Conservation (phyloP, 92 coral and sea anemone species). For the Palythoa caribaeorum region DNA sequence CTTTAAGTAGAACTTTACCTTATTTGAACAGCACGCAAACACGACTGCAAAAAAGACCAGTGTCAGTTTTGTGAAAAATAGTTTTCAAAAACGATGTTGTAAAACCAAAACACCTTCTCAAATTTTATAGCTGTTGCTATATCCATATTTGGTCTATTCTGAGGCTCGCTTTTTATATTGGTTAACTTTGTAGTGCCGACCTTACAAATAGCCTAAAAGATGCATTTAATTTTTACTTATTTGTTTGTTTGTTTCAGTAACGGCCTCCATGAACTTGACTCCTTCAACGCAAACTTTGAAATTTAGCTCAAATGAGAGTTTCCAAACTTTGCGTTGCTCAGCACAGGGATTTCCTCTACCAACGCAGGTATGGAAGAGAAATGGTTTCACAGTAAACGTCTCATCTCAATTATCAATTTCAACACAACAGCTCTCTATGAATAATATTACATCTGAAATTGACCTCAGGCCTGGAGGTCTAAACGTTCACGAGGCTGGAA, state of each 20-base stretch:
- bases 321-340: background rate
- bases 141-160: no score
- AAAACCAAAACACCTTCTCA: no score
- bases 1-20: no score
- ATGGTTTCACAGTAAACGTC: background rate
- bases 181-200: no score
- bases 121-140: no score
- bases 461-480: constrained; percentile 19
- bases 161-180: no score
- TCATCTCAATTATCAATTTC: background rate
- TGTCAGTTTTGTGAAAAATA: no score
- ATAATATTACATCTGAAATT: background rate
- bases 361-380: background rate
- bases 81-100: no score
- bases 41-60: no score
- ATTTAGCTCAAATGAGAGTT: background rate
- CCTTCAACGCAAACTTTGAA: background rate
- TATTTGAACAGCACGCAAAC: no score
- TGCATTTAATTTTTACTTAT: no score
- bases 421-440: background rate
- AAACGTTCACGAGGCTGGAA: constrained; percentile 17
- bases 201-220: no score
- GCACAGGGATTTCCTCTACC: constrained; percentile 13
- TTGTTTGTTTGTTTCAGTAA: background rate
- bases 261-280: background rate